A percentile compares a stretch with the other conserved stretches of the same genome.
These are phyloP conservation scores for Mustela nigripes DNA, from an alignment of 2,113 vertebrate species.

Conservation along the genomic window DNA sequence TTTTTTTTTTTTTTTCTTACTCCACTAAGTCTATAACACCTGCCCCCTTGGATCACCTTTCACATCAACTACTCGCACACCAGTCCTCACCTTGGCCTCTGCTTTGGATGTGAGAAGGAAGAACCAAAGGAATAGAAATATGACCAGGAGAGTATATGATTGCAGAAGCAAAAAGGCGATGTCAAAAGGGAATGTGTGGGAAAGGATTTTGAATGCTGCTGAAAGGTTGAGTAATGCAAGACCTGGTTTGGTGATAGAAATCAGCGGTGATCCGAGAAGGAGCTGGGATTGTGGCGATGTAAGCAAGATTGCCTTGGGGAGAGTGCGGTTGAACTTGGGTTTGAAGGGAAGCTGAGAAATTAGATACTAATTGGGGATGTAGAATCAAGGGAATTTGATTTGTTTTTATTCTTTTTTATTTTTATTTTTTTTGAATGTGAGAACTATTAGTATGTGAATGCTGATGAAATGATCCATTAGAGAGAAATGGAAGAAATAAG, in stretches of 20 bases:
- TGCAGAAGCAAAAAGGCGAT: neutral
- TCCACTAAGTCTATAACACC: neutral
- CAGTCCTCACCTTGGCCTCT: neutral
- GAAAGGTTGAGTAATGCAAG: neutral
- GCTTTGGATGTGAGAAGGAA: neutral
- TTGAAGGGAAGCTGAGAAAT: neutral
- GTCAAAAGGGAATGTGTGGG: neutral
- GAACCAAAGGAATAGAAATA: slow-evolving; percentile 41
- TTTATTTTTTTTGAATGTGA: neutral
- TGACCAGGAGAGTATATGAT: neutral
- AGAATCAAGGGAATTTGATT: neutral
- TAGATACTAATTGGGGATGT: no score
- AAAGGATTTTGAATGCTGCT: neutral
- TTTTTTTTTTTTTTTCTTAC: neutral
- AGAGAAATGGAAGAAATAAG: neutral
- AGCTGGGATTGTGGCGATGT: neutral
- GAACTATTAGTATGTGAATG: neutral
- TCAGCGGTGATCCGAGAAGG: neutral
- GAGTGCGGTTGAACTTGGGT: neutral
- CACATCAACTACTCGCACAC: neutral
- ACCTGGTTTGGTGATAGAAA: neutral
- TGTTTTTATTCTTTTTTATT: neutral
- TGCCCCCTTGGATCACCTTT: neutral
- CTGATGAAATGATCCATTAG: neutral
- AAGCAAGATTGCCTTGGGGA: neutral